Evolutionary conservation across 2,888 invertebrate genomes (phyloP).

Genomic region (Lumbricus terrestris): DNA sequence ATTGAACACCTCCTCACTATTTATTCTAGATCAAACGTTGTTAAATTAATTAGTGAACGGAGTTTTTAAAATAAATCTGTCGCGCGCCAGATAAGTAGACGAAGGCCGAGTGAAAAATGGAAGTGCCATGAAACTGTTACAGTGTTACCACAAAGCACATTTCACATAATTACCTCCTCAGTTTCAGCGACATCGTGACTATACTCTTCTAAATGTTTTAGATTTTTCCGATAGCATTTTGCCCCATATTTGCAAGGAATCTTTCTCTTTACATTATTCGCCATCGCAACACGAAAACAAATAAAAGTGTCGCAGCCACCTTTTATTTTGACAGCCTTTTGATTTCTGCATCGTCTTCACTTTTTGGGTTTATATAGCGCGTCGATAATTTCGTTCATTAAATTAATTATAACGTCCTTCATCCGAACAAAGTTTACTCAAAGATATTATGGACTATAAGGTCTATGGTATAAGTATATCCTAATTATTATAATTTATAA

Average conservation of each 20-base stretch:
- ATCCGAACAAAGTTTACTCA: too few relatives aligned
- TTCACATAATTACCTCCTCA: background rate
- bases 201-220: conserved; percentile 33
- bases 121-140: background rate
- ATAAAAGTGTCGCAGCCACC: background rate
- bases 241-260: conserved; percentile 32
- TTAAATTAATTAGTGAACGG: too few relatives aligned
- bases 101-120: background rate
- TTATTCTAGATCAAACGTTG: too few relatives aligned
- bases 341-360: background rate
- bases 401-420: background rate
- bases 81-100: background rate
- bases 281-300: background rate
- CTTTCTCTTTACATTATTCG: background rate
- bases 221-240: conserved; percentile 37
- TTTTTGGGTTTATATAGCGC: background rate
- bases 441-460: too few relatives aligned
- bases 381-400: background rate
- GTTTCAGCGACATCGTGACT: background rate
- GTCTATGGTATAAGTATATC: too few relatives aligned
- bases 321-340: background rate
- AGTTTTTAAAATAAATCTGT: too few relatives aligned
- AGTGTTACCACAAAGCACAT: background rate
- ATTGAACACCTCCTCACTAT: too few relatives aligned
- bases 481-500: too few relatives aligned